phyloP scores from a whole-genome alignment of 23 tunicate species.

The Oikopleura vanhoeffeni region DNA sequence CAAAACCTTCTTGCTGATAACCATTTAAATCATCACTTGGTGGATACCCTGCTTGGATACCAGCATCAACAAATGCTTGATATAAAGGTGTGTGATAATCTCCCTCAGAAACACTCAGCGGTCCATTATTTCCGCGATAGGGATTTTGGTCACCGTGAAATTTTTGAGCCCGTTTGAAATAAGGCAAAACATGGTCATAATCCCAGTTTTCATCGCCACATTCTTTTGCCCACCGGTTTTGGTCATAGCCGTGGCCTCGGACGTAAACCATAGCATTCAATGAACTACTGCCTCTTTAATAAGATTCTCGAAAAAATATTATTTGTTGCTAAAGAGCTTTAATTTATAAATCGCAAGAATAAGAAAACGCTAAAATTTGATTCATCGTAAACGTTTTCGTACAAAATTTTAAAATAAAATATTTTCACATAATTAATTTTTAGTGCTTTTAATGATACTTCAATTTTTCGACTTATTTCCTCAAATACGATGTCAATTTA shows the following conservation, averaged over 20 bases:
- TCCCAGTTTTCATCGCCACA: constrained; percentile 16
- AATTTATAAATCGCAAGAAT: no score
- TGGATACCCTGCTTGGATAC: constrained; percentile 7
- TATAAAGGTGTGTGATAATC: constrained; percentile 3
- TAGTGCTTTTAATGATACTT: no score
- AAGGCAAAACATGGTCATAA: constrained; percentile 19
- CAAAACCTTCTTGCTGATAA: constrained; percentile 18
- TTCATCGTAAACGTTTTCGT: no score
- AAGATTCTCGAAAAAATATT: no score
- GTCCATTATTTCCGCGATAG: constrained; percentile 17
- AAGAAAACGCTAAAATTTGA: constrained; percentile 18
- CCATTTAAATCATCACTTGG: constrained; percentile 18
- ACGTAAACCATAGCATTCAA: constrained; percentile 21
- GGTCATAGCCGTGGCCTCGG: constrained; percentile 16
- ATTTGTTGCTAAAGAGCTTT: no score
- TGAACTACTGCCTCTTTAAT: constrained; percentile 17
- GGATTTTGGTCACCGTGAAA: not conserved
- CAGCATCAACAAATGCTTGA: constrained; percentile 17
- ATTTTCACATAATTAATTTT: no score
- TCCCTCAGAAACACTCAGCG: not conserved
- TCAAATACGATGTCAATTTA: no score
- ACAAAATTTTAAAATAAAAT: no score
- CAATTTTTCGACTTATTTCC: no score
- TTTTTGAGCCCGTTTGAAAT: constrained; percentile 17
- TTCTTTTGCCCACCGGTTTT: constrained; percentile 17